Base-by-base conservation (phyloP, 2,113 vertebrate genomes). In the Dicerorhinus sumatrensis region DNA sequence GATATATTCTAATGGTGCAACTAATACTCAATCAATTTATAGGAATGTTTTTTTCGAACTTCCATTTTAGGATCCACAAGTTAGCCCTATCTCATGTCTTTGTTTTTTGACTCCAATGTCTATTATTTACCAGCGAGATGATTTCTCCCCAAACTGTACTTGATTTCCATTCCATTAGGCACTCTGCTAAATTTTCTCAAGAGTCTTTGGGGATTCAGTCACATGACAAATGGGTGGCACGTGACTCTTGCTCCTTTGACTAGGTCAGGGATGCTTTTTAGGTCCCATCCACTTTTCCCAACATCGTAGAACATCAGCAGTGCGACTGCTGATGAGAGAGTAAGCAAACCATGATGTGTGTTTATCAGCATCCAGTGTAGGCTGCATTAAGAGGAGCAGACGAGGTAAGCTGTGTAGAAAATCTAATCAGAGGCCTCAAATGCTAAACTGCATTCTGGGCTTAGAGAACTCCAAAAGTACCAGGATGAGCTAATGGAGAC, bases 151-250 rank as follows among this genome's bases (percentile, higher is more conserved):
- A 67, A 80, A n/a, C 3, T 76, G 5, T 85, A 67, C 23, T 16
- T 85, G 56, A 93, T 17, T 69, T 96, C 63, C 21, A 91, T 27
- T 48, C 46, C 33, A 76, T 56, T 77, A 82, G 42, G 33, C 39
- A 96, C 6, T 91, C 20, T 70, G 65, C 17, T 95, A 87, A 69
- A 88, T 89, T 79, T 80, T 96, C 72, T 93, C n/a, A 89, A 85
- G 25, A 76, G 92, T 33, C 39, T 88, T 69, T 85, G 60, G 36
- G 36, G 84, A 63, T 70, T 96, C 27, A 63, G 63, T 48, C 65
- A 88, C 12, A 46, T 69, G 13, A 93, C 33, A 76, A 29, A 0
- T 91, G 69, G 23, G 54, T 72, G 56, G 58, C 14, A 82, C 8
- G 36, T 48, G 14, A 36, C 56, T 76, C 80, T 87, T 84, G 89